Conservation (phyloP, 2,113 vertebrate genomes). For the Spea multiplicata region DNA sequence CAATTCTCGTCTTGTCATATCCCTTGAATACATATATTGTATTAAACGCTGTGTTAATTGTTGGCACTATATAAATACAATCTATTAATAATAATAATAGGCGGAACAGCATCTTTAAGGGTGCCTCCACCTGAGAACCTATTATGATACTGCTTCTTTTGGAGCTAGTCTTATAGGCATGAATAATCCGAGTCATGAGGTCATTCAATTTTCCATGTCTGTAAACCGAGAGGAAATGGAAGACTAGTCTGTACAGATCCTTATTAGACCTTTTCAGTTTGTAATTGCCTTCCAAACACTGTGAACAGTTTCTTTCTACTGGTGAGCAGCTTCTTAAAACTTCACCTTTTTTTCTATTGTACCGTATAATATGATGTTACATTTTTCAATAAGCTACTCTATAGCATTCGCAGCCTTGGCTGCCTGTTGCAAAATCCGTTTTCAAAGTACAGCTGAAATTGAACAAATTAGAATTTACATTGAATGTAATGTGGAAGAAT, state of each 20-base stretch:
- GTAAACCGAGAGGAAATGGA: neutral
- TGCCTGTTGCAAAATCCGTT: slow-evolving; percentile 17
- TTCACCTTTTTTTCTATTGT: neutral
- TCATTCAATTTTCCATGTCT: too few species aligned
- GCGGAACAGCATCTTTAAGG: too few species aligned
- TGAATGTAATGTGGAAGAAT: neutral
- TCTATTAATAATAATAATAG: too few species aligned
- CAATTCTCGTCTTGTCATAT: too few species aligned
- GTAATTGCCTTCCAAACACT: slow-evolving; percentile 14
- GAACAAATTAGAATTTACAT: slow-evolving; percentile 37
- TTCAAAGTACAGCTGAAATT: neutral
- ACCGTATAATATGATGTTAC: neutral
- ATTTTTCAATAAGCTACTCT: slow-evolving; percentile 6
- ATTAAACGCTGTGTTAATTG: too few species aligned
- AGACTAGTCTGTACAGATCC: neutral
- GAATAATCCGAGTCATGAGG: too few species aligned
- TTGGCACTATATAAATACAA: too few species aligned
- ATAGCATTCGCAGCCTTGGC: neutral
- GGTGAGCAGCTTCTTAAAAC: slow-evolving; percentile 1
- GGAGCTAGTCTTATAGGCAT: too few species aligned
- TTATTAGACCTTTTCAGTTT: slow-evolving; percentile 2
- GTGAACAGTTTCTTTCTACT: slow-evolving; percentile 30
- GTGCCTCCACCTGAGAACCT: too few species aligned
- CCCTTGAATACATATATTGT: too few species aligned
- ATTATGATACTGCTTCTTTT: too few species aligned